Conservation (phyloP, 2,113 vertebrate species). For the Psittacara wagleri region DNA sequence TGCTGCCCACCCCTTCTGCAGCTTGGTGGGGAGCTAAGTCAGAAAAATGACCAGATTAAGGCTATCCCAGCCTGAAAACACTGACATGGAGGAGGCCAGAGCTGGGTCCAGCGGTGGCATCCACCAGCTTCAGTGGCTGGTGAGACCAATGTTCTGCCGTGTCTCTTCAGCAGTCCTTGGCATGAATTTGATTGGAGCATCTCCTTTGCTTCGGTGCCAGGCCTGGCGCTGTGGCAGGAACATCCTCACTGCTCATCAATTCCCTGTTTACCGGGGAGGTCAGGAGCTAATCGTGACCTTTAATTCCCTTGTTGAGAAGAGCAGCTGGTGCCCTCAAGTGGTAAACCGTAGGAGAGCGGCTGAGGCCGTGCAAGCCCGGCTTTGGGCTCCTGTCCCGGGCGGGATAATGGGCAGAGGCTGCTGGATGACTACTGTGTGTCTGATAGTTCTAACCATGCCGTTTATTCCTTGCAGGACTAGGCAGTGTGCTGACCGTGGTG, state of each 20-base stretch:
- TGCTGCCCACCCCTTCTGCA: rapidly evolving
- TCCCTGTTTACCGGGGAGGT: background rate
- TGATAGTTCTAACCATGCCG: background rate
- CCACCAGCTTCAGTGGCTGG: background rate
- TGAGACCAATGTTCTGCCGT: rapidly evolving
- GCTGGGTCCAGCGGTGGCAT: background rate
- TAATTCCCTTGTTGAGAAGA: constrained; percentile 51
- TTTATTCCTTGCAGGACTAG: constrained; percentile 36
- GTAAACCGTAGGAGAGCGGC: background rate
- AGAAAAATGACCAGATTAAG: background rate
- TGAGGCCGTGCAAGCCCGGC: background rate
- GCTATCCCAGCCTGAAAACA: background rate
- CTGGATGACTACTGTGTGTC: rapidly evolving
- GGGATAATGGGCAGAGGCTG: background rate
- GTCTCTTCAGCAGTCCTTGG: background rate
- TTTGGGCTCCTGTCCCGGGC: background rate
- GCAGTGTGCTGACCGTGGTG: background rate
- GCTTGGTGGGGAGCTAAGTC: background rate
- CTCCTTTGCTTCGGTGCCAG: no score
- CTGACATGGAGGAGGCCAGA: background rate
- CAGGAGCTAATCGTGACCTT: constrained; percentile 37
- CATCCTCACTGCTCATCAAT: background rate
- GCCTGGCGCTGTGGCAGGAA: background rate
- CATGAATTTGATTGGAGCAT: background rate
- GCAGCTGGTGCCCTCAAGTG: constrained; percentile 66